Conservation (phyloP, 2,797 vertebrate species). For the Allobates femoralis region DNA sequence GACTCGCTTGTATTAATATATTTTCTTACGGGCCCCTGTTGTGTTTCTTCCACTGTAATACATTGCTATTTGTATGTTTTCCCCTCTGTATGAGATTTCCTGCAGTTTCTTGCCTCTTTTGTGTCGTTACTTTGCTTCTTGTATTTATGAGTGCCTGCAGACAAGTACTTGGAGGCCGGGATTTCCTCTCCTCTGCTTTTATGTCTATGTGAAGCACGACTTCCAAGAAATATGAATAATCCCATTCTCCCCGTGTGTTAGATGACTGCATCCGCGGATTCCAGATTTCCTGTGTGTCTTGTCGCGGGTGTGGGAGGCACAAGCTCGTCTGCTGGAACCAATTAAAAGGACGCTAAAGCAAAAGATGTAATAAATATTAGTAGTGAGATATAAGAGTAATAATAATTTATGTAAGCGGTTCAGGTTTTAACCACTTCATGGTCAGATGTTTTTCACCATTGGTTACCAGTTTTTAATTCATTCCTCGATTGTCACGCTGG, state of each 20-base stretch:
- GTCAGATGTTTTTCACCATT: background rate
- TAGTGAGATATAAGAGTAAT: too few species aligned
- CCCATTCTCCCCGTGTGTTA: background rate
- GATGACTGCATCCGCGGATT: background rate
- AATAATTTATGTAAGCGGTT: background rate
- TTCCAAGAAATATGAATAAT: constrained; percentile 25
- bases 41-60: background rate
- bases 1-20: background rate
- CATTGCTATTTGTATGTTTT: background rate
- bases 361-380: constrained; percentile 4
- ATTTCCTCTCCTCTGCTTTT: constrained; percentile 18
- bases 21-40: background rate
- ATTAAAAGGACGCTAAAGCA: background rate
- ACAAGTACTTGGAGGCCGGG: constrained; percentile 27
- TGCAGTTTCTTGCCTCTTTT: background rate
- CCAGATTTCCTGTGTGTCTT: constrained; percentile 25
- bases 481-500: too few species aligned
- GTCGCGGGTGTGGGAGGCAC: background rate
- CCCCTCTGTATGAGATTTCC: background rate
- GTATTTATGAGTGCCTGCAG: constrained; percentile 36
- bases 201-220: background rate
- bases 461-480: background rate
- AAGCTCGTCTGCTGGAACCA: background rate
- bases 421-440: background rate
- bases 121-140: background rate